A percentile compares a stretch with the other conserved stretches of the same genome.
Conservation (phyloP, 2,888 invertebrate species). For the Cactoblastis cactorum region DNA sequence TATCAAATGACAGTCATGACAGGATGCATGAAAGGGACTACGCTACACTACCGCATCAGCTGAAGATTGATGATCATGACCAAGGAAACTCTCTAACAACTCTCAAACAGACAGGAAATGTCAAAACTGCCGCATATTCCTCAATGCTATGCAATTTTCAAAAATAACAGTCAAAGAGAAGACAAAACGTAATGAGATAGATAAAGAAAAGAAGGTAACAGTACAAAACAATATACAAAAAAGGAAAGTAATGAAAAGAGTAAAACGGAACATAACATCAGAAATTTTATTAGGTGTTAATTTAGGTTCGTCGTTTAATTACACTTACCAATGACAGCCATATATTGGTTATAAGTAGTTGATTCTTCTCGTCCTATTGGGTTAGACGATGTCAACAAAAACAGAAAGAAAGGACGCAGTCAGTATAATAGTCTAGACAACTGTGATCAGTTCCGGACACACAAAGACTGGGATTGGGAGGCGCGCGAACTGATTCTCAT, state of each 20-base stretch:
- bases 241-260: slow-evolving; percentile 45
- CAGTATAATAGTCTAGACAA: slow-evolving; percentile 73
- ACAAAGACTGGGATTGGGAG: slow-evolving; percentile 53
- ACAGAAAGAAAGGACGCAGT: slow-evolving; percentile 82
- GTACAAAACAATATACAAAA: slow-evolving; percentile 31
- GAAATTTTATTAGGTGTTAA: slow-evolving; percentile 73
- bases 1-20: slow-evolving; percentile 40
- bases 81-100: slow-evolving; percentile 49
- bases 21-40: slow-evolving; percentile 65
- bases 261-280: slow-evolving; percentile 54
- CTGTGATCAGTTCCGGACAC: slow-evolving; percentile 57
- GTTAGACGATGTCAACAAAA: slow-evolving; percentile 85
- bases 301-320: slow-evolving; percentile 76
- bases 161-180: slow-evolving; percentile 59
- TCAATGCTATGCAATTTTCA: slow-evolving; percentile 74
- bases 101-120: slow-evolving; percentile 46
- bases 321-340: slow-evolving; percentile 97
- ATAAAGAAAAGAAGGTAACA: slow-evolving; percentile 42
- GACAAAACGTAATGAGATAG: slow-evolving; percentile 43
- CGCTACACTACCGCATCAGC: slow-evolving; percentile 56
- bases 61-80: slow-evolving; percentile 46
- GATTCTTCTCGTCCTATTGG: slow-evolving; percentile 96
- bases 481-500: slow-evolving; percentile 48
- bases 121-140: slow-evolving; percentile 74
- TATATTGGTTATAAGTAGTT: slow-evolving; percentile 96